Base-by-base conservation (phyloP, 1,140 invertebrate genomes). In the Cherax destructor region DNA sequence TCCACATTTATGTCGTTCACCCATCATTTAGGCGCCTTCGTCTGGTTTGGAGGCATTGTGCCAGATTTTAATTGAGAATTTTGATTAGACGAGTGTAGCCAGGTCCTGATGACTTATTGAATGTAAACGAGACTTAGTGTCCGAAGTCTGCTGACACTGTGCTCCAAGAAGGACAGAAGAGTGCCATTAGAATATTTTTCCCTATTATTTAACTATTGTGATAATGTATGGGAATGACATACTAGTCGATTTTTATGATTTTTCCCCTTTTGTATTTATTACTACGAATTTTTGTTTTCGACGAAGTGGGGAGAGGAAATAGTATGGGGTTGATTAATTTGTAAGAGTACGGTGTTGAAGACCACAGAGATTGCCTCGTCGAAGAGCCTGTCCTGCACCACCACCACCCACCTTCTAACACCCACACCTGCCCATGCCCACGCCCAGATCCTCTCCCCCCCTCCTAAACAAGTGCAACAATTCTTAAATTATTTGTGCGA, bases 151-250 rank as follows among this genome's bases (percentile, higher is more conserved):
- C 69, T 74, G 69, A 9, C 21, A 30, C 61, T 10, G n/a, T 30
- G 69, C 69, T 74, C 24, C 69, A 74, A 74, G 69, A n/a, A 21
- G 7, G n/a, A 69, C 21, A 41, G 69, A 30, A 30, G 21, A 21
- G 6, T 9, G 69, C 69, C 69, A 74, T 30, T 74, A 74, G 69
- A 74, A 74, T 30, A 30, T 74, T 74, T 72, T 24, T 74, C 69
- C 69, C 69, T 74, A 74, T 74, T 30, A 74, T 74, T 74, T 74
- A 74, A 74, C 69, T n/a, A 74, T 74, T 74, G 69, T 74, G 69
- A 74, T 74, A 74, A 9, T 74, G 69, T 74, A 74, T 74, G 69
- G 69, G 69, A 74, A 74, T 74, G 69, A n/a, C 69, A 74, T 74
- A 74, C 69, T 74, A 74, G 69, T 74, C 69, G 69, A 74, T 74